These are phyloP conservation scores for Caenorhabditis sinica DNA, from an alignment of 2,888 invertebrate genomes.

Conservation along the genomic window DNA sequence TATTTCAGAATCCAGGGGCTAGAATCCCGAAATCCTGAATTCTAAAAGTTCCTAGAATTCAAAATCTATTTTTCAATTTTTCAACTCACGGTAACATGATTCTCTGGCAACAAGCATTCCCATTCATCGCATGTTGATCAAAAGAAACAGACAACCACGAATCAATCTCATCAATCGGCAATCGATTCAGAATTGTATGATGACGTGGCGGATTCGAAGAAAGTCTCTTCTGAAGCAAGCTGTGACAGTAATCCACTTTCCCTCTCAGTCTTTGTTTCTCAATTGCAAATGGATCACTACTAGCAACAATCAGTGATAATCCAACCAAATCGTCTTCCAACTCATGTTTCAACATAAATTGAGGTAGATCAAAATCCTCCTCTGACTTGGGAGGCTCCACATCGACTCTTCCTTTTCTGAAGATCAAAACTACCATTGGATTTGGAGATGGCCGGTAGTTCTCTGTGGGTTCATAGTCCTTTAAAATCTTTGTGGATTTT, in stretches of 20 bases:
- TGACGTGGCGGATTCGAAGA: constrained; percentile 50
- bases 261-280: constrained; percentile 79
- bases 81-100: constrained; percentile 74
- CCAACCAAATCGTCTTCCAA: constrained; percentile 81
- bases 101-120: constrained; percentile 77
- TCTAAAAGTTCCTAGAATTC: too few species aligned
- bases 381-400: constrained; percentile 52
- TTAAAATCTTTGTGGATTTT: constrained; percentile 75
- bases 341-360: constrained; percentile 78
- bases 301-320: constrained; percentile 78
- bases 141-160: constrained; percentile 79
- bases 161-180: constrained; percentile 77
- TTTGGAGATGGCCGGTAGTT: constrained; percentile 80
- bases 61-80: too few species aligned
- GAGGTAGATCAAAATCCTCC: constrained; percentile 76
- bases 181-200: constrained; percentile 45
- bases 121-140: constrained; percentile 64
- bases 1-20: too few species aligned
- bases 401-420: constrained; percentile 69
- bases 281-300: constrained; percentile 81
- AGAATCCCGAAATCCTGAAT: too few species aligned
- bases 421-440: constrained; percentile 81
- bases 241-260: constrained; percentile 82
- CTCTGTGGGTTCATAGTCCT: constrained; percentile 77
- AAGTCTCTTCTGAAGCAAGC: constrained; percentile 76